phyloP scores from a whole-genome alignment of 2,113 vertebrate species.

The Ictalurus punctatus region DNA sequence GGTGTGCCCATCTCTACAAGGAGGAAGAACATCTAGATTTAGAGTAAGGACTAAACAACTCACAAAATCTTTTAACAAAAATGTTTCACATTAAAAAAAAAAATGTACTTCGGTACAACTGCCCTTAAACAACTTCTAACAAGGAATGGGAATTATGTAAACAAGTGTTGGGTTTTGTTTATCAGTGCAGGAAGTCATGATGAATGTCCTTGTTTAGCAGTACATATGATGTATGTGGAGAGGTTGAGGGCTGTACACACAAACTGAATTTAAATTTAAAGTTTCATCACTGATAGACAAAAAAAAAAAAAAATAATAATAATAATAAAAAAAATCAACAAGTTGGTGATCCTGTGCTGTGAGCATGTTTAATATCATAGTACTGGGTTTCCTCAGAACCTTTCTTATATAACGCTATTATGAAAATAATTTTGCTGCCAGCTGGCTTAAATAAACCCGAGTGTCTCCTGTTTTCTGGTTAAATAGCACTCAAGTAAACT shows the following conservation, averaged over 20 bases:
- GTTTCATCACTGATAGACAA: not conserved
- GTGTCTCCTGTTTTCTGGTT: not conserved
- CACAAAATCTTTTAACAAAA: not conserved
- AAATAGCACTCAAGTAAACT: not conserved
- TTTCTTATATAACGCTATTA: too few species aligned
- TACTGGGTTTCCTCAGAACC: not conserved
- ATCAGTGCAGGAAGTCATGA: not conserved
- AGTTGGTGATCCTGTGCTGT: too few species aligned
- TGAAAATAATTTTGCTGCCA: not conserved
- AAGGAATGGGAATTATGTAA: not conserved
- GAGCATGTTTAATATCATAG: not conserved
- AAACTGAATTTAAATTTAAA: not conserved
- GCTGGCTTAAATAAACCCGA: not conserved
- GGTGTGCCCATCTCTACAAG: not conserved
- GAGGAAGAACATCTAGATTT: not conserved
- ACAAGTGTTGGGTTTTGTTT: not conserved
- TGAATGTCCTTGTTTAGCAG: not conserved
- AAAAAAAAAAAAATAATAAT: too few species aligned
- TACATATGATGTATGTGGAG: not conserved
- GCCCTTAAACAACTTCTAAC: not conserved
- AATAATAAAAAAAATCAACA: not conserved
- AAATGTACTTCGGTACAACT: not conserved
- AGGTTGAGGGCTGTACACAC: not conserved
- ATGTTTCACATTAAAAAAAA: not conserved
- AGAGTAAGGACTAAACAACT: not conserved